These are phyloP conservation scores for Psammodynastes pulverulentus DNA, from an alignment of 2,113 vertebrate genomes.

Conservation along the genomic window DNA sequence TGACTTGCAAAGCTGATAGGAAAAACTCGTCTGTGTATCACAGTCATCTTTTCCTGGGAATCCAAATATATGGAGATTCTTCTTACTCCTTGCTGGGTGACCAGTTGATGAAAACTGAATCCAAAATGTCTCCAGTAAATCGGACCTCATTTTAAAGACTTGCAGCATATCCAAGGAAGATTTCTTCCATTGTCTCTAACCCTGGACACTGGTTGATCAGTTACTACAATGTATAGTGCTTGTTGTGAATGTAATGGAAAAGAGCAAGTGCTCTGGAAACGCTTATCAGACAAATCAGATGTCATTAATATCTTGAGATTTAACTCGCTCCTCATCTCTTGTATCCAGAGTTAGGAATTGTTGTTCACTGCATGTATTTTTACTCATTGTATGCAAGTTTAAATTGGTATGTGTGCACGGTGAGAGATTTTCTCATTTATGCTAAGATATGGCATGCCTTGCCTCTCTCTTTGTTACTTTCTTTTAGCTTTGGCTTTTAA, in stretches of 20 bases:
- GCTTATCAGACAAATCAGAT: neutral
- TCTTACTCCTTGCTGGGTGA: neutral
- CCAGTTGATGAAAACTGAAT: neutral
- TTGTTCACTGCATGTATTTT: neutral
- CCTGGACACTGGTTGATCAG: neutral
- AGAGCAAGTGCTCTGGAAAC: no score
- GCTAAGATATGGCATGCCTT: no score
- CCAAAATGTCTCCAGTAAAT: neutral
- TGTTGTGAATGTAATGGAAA: neutral
- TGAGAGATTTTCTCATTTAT: neutral
- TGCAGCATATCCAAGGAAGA: neutral
- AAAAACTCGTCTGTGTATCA: neutral
- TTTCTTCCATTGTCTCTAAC: neutral
- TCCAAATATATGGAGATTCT: neutral
- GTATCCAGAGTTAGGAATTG: neutral
- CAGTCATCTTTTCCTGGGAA: neutral
- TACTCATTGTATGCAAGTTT: neutral
- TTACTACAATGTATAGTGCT: neutral
- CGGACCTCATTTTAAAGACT: neutral
- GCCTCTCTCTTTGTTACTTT: neutral
- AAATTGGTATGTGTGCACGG: neutral
- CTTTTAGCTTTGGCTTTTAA: conserved; percentile 13
- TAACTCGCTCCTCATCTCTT: fast-evolving
- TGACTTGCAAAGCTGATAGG: neutral
- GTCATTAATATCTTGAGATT: neutral